These are phyloP conservation scores for Tetranychus truncatus DNA, from an alignment of 2,888 invertebrate genomes.

Conservation along the genomic window DNA sequence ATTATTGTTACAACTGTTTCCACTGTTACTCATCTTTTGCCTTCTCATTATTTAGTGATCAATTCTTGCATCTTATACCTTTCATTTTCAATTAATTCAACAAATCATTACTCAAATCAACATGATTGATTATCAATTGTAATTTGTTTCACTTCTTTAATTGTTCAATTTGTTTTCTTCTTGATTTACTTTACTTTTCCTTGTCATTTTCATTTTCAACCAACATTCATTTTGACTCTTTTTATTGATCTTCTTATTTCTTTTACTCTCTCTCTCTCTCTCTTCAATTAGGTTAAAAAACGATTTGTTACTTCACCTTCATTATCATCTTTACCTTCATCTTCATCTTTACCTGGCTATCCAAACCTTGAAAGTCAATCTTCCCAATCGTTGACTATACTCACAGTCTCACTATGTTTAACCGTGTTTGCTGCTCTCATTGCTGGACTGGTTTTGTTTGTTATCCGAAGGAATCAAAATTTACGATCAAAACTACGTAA, in stretches of 20 bases:
- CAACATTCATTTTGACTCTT: no score
- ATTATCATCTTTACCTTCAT: neutral
- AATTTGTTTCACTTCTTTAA: no score
- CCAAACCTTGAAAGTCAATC: no score
- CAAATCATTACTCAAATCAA: no score
- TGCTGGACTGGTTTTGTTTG: slow-evolving; percentile 3
- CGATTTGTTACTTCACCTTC: neutral
- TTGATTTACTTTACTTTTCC: no score
- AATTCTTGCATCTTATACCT: neutral
- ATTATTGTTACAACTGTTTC: neutral
- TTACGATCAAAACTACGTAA: neutral
- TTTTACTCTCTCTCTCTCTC: no score
- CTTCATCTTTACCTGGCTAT: neutral
- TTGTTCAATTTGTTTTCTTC: no score
- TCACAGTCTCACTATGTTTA: neutral
- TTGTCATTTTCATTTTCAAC: no score
- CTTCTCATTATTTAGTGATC: neutral
- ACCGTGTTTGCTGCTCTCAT: slow-evolving; percentile 1
- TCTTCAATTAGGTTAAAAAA: neutral
- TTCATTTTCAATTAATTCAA: no score
- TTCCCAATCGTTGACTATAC: neutral
- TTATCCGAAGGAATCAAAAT: slow-evolving; percentile 1
- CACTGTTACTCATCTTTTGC: no score
- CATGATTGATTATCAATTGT: no score
- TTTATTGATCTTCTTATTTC: no score